Percentiles rank a stretch among this genome's conserved stretches.
Evolutionary conservation across 2,113 vertebrate genomes (phyloP).

Genomic region (Rana temporaria): DNA sequence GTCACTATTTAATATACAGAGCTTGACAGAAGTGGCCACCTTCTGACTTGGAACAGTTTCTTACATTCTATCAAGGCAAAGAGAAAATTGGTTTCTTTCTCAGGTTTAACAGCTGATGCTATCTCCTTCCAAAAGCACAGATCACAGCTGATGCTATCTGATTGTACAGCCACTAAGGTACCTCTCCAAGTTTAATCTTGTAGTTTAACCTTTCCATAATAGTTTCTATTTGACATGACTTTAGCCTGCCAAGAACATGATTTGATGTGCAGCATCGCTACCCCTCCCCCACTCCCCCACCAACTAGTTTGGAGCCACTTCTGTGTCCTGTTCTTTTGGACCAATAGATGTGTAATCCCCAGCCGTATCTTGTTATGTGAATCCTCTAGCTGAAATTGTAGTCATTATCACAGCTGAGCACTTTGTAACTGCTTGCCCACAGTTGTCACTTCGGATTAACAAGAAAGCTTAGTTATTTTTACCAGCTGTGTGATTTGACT

Average conservation of each 20-base stretch:
- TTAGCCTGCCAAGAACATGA: conserved; percentile 34
- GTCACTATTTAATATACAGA: background rate
- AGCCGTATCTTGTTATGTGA: background rate
- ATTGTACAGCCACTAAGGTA: background rate
- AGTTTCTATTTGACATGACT: conserved; percentile 26
- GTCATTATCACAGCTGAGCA: conserved; percentile 16
- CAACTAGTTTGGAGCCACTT: conserved; percentile 20
- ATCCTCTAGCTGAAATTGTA: conserved; percentile 16
- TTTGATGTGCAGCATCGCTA: conserved; percentile 16
- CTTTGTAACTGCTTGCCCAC: background rate
- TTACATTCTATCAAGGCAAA: background rate
- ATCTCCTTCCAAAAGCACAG: background rate
- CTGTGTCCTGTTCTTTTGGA: conserved; percentile 22
- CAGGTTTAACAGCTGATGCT: conserved; percentile 34
- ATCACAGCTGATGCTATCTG: conserved; percentile 37
- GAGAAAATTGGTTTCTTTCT: conserved; percentile 47
- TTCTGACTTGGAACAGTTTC: conserved; percentile 21
- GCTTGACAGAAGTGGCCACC: background rate
- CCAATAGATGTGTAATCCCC: conserved; percentile 20
- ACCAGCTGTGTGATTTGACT: background rate
- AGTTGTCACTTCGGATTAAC: conserved; percentile 33
- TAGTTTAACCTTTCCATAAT: conserved; percentile 47
- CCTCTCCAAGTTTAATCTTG: conserved; percentile 25
- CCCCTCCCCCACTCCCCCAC: background rate
- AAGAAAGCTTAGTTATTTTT: conserved; percentile 34